Percentiles rank a stretch among this genome's conserved stretches.
Conservation (phyloP, 2,888 invertebrate genomes). For the Luperina nickerlii region DNA sequence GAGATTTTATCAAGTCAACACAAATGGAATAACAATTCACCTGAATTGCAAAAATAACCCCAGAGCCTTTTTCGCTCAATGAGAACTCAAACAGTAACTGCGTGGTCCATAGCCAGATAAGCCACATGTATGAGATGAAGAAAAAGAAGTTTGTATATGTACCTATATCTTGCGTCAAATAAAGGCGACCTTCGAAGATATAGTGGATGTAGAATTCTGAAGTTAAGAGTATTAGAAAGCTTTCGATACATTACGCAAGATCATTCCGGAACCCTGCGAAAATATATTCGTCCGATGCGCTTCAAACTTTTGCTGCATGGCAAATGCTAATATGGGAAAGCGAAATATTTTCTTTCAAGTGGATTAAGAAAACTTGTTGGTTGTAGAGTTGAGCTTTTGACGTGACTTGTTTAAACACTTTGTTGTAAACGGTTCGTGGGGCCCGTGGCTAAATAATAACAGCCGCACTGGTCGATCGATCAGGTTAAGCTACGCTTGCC, state of each 20-base stretch:
- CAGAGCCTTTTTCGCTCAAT: slow-evolving; percentile 1
- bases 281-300: neutral
- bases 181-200: neutral
- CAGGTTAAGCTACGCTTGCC: no score
- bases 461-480: no score
- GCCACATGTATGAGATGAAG: neutral
- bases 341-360: neutral
- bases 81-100: slow-evolving; percentile 7
- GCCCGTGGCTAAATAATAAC: no score
- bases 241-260: slow-evolving; percentile 6
- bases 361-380: neutral
- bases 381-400: neutral
- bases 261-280: neutral
- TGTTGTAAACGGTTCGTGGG: neutral
- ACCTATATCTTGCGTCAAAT: neutral
- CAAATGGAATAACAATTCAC: slow-evolving; percentile 44
- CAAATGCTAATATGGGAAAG: neutral
- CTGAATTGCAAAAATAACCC: slow-evolving; percentile 34
- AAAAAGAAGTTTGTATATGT: neutral
- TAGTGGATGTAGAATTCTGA: neutral
- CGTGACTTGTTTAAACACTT: neutral
- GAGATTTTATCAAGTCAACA: slow-evolving; percentile 49
- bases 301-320: neutral
- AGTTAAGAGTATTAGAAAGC: no score
- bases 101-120: neutral